Evolutionary conservation across 2,888 invertebrate species (phyloP).

Genomic region (Yponomeuta sedellus): DNA sequence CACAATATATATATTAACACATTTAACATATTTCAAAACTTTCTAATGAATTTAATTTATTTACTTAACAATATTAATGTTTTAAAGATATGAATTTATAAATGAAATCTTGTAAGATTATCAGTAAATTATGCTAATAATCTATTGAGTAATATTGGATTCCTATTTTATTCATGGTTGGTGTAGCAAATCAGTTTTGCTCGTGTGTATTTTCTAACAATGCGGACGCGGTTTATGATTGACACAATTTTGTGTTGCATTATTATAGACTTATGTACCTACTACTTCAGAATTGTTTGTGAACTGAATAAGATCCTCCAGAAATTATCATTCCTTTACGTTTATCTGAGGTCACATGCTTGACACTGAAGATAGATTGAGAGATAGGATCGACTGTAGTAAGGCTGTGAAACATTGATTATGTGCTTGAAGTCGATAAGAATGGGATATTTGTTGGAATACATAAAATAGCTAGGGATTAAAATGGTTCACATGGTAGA

Average conservation of each 20-base stretch:
- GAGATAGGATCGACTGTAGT: constrained; percentile 66
- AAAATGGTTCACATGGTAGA: constrained; percentile 33
- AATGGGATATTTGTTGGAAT: not conserved
- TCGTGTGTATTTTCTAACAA: not conserved
- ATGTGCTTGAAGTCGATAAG: constrained; percentile 42
- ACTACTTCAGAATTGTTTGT: constrained; percentile 4
- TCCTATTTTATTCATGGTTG: not conserved
- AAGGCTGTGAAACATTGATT: constrained; percentile 65
- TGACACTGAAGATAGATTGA: constrained; percentile 57
- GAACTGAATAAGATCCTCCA: constrained; percentile 26
- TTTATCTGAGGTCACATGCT: constrained; percentile 31
- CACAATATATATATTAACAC: not conserved
- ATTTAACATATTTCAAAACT: not conserved
- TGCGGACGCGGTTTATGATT: not conserved
- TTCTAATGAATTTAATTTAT: not conserved
- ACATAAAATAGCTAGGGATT: constrained; percentile 31
- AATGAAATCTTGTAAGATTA: not conserved
- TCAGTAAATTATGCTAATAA: not conserved
- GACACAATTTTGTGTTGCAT: not conserved
- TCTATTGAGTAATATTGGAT: not conserved
- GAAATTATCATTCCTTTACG: constrained; percentile 61
- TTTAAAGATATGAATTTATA: not conserved
- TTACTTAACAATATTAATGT: not conserved
- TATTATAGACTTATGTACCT: not conserved
- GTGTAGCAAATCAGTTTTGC: not conserved